Base-by-base conservation (phyloP, 1,140 invertebrate genomes). In the Gryon sp. region DNA sequence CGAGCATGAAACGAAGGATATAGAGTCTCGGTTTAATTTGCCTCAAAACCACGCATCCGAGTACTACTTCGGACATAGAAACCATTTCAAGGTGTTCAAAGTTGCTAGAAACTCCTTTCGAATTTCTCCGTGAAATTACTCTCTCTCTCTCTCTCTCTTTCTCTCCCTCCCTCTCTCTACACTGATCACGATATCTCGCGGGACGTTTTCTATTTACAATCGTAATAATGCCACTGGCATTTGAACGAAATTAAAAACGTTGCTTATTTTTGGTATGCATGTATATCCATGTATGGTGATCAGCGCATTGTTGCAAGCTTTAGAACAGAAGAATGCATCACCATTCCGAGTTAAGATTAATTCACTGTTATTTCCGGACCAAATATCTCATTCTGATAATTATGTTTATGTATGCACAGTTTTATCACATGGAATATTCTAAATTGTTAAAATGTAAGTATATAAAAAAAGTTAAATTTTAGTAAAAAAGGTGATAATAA, bases 21-120 rank as follows among this genome's bases (percentile, higher is more conserved):
- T 50, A 38, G 36, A 69, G 59, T 68, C 70, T 52, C 66, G 43
- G 74, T 79, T 82, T 81, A 82, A 78, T 83, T 82, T 76, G 68
- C 66, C 72, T 72, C 36, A 38, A 76, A 81, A 74, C 66, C 78
- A 65, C 50, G 63, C 55, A 69, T 65, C 50, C 57, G 48, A 45
- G 66, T 45, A 60, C 38, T 50, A 19, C 15, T 43, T 18, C 62
- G 72, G 65, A 60, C 79, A 65, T 55, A 53, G 34, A 36, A 45
- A 53, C 52, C 45, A 45, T 70, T 69, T 65, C 65, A 22, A 52
- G 32, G 53, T 18, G 63, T 36, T 69, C 57, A 12, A 63, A 68
- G 69, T 68, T 63, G 57, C 55, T 22, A 36, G 46, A 8, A 68
- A 69, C 40, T 62, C 73, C 73, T 76, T 68, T 69, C 55, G 48